Evolutionary conservation across 2,113 vertebrate species (phyloP).

Genomic region (Sus scrofa): T2T-Sscrofa CM000826.6:91876001-91876500

Average conservation of each 20-base stretch:
- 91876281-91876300: background rate
- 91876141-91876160: background rate
- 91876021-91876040: background rate
- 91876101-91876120: background rate
- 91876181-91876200: background rate
- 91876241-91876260: background rate
- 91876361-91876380: background rate
- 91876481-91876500: background rate
- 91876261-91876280: background rate
- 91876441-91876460: too few species aligned
- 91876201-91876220: rapidly evolving
- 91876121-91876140: background rate
- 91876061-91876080: background rate
- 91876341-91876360: background rate
- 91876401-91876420: background rate
- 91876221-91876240: background rate
- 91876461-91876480: background rate
- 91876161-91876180: background rate
- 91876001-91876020: background rate
- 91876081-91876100: background rate
- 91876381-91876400: background rate
- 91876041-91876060: background rate
- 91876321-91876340: background rate
- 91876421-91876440: background rate
- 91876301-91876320: background rate